Evolutionary conservation across 2,113 vertebrate genomes (phyloP), one percentile per base, ranked within the genome.

Genomic region (Eulemur macaco): DNA sequence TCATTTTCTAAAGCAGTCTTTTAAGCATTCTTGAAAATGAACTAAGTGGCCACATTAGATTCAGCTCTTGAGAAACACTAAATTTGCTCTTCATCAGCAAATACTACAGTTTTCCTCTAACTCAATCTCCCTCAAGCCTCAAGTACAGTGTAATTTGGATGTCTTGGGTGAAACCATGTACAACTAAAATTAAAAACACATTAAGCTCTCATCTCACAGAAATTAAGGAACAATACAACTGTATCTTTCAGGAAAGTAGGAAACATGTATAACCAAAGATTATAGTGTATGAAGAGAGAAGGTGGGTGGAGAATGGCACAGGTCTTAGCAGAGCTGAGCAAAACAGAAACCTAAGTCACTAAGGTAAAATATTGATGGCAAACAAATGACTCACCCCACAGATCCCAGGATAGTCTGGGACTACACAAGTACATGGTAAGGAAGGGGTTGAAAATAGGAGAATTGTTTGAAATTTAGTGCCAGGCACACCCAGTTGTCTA

Each of bases 1-100:
- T 80, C 42, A 84, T 58, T 97, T 83, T 97, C 68, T 95, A 89
- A 94, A 93, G 89, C 80, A 64, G 34, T 68, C 69, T 96, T 91
- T 94, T 78, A 84, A 96, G 31, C 25, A 60, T 87, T 92, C 56
- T 85, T 94, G 5, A 90, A 85, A 95, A 89, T 81, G 54, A 96
- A 89, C 45, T 29, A 60, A 95, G 9, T 78, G 69, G 23, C 84
- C 52, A 80, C 50, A 50, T 31, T 82, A 95, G 31, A 56, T 39
- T 82, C 73, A 84, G 64, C 76, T 92, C 83, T 96, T 96, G 42
- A 81, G 42, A 96, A 92, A 77, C 8, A 58, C 21, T 34, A 69
- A 54, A 47, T 73, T 74, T 84, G 6, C 8, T 91, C n/a, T 83
- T 95, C 20, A 60, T 94, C 86, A 91, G 81, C 45, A 93, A 76